Conservation (phyloP, 2,888 invertebrate genomes). For the Strigamia transsilvanica region DNA sequence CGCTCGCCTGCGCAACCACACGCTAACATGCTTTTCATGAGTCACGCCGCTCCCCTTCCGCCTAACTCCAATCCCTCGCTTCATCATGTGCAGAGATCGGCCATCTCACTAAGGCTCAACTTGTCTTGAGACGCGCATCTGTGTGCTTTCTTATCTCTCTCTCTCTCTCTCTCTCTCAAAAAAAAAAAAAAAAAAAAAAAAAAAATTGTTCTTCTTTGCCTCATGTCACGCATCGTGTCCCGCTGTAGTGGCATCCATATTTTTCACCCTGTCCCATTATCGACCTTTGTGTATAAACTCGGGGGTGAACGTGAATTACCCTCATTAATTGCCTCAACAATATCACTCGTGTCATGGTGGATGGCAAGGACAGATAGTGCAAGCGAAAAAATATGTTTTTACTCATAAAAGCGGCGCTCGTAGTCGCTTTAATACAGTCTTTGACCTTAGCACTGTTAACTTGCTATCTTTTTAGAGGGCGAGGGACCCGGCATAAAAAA, state of each 20-base stretch:
- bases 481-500: neutral
- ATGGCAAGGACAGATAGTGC: constrained; percentile 21
- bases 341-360: constrained; percentile 31
- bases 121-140: constrained; percentile 35
- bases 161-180: too few species aligned
- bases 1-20: constrained; percentile 26
- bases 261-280: constrained; percentile 31
- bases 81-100: constrained; percentile 1
- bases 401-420: neutral
- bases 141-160: constrained; percentile 10
- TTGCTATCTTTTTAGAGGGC: constrained; percentile 7
- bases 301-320: constrained; percentile 9
- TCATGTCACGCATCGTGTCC: constrained; percentile 26
- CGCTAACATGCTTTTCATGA: constrained; percentile 38
- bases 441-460: neutral
- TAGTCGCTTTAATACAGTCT: neutral
- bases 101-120: constrained; percentile 35
- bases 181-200: neutral
- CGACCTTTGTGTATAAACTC: constrained; percentile 16
- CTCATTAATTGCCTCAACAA: constrained; percentile 35
- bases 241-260: constrained; percentile 32
- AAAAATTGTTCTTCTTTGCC: neutral
- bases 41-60: neutral
- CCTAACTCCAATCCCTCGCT: constrained; percentile 28
- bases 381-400: constrained; percentile 28